phyloP scores from a whole-genome alignment of 2,113 vertebrate genomes.

The Poecile atricapillus region DNA sequence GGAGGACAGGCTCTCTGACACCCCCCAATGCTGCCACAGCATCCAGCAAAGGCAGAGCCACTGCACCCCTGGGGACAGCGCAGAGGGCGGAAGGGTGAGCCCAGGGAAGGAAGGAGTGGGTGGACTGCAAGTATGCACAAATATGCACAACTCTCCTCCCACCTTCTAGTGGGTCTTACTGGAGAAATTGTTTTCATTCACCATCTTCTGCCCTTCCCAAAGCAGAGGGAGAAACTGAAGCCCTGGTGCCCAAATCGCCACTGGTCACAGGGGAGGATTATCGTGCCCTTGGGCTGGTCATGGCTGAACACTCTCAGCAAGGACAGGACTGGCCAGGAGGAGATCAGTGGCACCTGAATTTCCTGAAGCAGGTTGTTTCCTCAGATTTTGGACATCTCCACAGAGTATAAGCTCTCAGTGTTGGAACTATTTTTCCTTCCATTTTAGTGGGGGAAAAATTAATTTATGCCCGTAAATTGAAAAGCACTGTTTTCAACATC shows the following conservation, averaged over 20 bases:
- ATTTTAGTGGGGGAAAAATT: not conserved
- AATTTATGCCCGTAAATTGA: not conserved
- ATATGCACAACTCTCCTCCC: not conserved
- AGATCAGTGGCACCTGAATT: not conserved
- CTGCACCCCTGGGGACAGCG: not conserved
- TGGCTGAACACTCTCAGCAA: not conserved
- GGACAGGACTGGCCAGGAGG: not conserved
- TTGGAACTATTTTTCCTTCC: not conserved
- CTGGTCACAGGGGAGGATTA: rapidly evolving
- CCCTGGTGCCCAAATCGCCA: rapidly evolving
- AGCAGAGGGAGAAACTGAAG: not conserved
- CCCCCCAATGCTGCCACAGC: not conserved
- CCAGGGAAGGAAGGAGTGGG: constrained; percentile 53
- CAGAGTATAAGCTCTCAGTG: not conserved
- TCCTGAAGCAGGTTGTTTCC: not conserved
- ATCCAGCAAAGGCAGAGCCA: not conserved
- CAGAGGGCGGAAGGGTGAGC: not conserved
- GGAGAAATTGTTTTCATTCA: not conserved
- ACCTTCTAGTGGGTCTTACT: not conserved
- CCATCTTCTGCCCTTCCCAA: not conserved
- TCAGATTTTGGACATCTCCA: not conserved
- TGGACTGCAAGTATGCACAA: constrained; percentile 11
- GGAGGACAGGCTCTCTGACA: not conserved
- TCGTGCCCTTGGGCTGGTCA: rapidly evolving
- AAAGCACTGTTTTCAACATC: not conserved